Conservation (phyloP, 2,113 vertebrate genomes). For the Dascyllus trimaculatus region DNA sequence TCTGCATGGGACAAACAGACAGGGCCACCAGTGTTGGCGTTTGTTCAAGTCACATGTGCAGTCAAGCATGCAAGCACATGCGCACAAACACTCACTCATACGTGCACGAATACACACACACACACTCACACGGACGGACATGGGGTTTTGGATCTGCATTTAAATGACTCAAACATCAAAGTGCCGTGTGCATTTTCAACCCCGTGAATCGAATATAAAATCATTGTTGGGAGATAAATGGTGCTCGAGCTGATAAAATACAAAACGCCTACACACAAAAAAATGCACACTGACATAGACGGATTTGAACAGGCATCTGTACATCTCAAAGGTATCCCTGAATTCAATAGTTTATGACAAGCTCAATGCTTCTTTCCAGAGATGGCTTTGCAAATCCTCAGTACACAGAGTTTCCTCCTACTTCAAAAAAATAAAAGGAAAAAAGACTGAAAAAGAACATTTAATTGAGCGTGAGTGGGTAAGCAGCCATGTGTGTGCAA, state of each 20-base stretch:
- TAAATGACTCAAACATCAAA: background rate
- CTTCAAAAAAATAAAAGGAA: slow-evolving; percentile 20
- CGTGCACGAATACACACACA: slow-evolving; percentile 9
- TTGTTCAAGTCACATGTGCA: slow-evolving; percentile 72
- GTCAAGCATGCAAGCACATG: slow-evolving; percentile 68
- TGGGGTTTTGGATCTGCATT: slow-evolving; percentile 11
- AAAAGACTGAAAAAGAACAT: slow-evolving; percentile 8
- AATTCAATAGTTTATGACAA: slow-evolving; percentile 54
- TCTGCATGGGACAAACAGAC: slow-evolving; percentile 85
- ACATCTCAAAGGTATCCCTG: slow-evolving; percentile 47
- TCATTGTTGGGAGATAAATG: slow-evolving; percentile 39
- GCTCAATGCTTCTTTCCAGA: slow-evolving; percentile 25
- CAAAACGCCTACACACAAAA: slow-evolving; percentile 39
- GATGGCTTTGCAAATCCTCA: slow-evolving; percentile 30
- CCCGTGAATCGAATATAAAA: slow-evolving; percentile 15
- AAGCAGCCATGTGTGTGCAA: slow-evolving; percentile 20
- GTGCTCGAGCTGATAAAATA: slow-evolving; percentile 35
- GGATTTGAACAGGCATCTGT: slow-evolving; percentile 45
- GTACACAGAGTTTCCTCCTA: slow-evolving; percentile 24
- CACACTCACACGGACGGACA: background rate
- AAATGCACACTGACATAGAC: slow-evolving; percentile 28
- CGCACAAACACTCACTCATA: slow-evolving; percentile 38
- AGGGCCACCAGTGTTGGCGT: slow-evolving; percentile 74
- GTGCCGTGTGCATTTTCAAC: background rate
- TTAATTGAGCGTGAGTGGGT: slow-evolving; percentile 17